phyloP scores from a whole-genome alignment of 2,797 vertebrate genomes.

The Bradypodion pumilum region DNA sequence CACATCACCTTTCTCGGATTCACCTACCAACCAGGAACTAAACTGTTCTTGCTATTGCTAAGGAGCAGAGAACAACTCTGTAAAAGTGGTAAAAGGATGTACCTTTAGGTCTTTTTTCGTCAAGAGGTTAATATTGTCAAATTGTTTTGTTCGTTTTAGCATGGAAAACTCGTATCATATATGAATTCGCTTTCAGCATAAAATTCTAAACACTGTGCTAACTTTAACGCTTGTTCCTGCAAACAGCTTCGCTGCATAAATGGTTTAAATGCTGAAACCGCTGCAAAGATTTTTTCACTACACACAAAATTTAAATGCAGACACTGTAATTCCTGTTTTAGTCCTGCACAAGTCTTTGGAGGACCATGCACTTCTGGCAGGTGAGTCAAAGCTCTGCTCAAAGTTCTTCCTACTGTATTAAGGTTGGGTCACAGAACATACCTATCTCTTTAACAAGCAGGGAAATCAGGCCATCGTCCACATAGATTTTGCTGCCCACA shows the following conservation, averaged over 20 bases:
- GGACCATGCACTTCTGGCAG: no score
- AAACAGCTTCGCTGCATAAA: not conserved
- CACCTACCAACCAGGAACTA: no score
- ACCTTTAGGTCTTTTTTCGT: no score
- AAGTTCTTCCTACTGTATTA: not conserved
- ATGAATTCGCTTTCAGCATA: no score
- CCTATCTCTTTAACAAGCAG: constrained; percentile 90
- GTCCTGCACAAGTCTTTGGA: not conserved
- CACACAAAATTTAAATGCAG: not conserved
- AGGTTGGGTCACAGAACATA: constrained; percentile 58
- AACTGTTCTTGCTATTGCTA: no score
- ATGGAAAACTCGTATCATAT: no score
- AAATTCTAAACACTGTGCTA: not conserved
- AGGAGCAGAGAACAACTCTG: no score
- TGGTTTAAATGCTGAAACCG: not conserved
- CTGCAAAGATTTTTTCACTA: not conserved
- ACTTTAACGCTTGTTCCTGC: not conserved
- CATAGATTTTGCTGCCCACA: constrained; percentile 90
- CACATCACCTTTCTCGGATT: no score
- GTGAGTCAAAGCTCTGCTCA: not conserved
- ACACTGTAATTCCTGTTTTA: not conserved
- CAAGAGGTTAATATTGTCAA: no score
- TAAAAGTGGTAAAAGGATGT: no score
- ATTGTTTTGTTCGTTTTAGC: no score
- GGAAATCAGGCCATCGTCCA: constrained; percentile 96